Base-by-base conservation (phyloP, 2,797 vertebrate species). In the Enteromius thamalakanensis region DNA sequence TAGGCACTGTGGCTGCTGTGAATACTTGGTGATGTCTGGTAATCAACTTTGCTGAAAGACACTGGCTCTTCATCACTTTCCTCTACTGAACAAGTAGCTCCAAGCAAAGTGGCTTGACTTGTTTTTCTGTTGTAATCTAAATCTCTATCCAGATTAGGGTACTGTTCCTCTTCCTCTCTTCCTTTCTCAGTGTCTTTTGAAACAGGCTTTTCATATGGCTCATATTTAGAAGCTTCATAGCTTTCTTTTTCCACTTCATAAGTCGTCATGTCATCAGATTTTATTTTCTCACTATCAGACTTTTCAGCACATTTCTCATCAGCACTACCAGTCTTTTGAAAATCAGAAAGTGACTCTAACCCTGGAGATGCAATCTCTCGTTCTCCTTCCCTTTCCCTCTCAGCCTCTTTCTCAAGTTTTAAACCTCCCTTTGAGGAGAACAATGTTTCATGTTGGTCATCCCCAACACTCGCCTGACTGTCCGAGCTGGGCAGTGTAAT, bases 121-220 rank as follows among this genome's bases (percentile, higher is more conserved):
- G 78, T 81, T 89, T 91, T 92, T 86, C 92, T 92, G 81, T 93
- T 94, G 80, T 93, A 92, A 80, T 92, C 90, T 14, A 92, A 87
- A 32, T 90, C 89, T 3, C 92, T 87, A 40, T 91, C 91, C 1
- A 83, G 85, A 87, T 89, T 90, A 67, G 91, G 86, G 51, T 85
- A 81, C 60, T 89, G 90, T 19, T 84, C 86, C 65, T 90, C 90
- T 74, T 91, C 91, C 81, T 84, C 89, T 6, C 84, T 89, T 74
- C 91, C 91, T 2, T 40, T 76, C 8, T 91, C 88, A 0, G 85
- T 86, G 64, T 92, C 91, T 87, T 92, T 90, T 17, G 88, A 88
- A 55, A 95, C 78, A 1, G 93, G 93, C 82, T 95, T 96, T 91
- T 96, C 95, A 81, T 95, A 94, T 0, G 94, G 94, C 76, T 93